Evolutionary conservation across 2,113 vertebrate species (phyloP).

Genomic region (Scalopus aquaticus): DNA sequence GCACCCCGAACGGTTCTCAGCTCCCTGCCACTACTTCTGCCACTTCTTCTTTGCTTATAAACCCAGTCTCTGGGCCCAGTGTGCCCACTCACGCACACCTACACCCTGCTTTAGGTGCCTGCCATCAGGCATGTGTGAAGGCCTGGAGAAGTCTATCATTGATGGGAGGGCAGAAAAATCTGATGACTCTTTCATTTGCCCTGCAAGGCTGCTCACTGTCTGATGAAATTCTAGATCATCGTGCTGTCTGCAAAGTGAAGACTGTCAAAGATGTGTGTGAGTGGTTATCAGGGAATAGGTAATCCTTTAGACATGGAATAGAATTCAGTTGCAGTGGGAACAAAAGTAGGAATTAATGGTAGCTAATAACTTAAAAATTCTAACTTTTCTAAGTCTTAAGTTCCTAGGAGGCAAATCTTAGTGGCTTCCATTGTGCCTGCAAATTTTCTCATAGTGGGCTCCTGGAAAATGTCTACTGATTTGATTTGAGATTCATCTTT

Average conservation of each 20-base stretch:
- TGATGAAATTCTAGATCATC: slow-evolving; percentile 91
- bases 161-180: too few relatives aligned
- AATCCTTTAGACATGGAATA: background rate
- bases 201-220: slow-evolving; percentile 89
- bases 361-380: slow-evolving; percentile 7
- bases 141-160: too few relatives aligned
- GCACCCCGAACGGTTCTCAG: too few relatives aligned
- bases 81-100: too few relatives aligned
- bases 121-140: too few relatives aligned
- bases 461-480: background rate
- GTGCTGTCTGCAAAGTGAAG: slow-evolving; percentile 92
- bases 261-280: slow-evolving; percentile 90
- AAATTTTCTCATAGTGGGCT: background rate
- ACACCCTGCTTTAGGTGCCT: too few relatives aligned
- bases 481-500: slow-evolving; percentile 6
- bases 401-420: background rate
- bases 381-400: background rate
- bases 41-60: too few relatives aligned
- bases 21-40: too few relatives aligned
- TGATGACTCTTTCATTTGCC: too few relatives aligned
- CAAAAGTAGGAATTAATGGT: slow-evolving; percentile 1
- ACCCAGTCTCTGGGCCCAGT: too few relatives aligned
- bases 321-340: background rate
- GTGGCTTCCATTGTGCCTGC: background rate
- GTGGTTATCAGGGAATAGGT: slow-evolving; percentile 35